Base-by-base conservation (phyloP, 2,888 invertebrate species). In the Argyresthia albistria region DNA sequence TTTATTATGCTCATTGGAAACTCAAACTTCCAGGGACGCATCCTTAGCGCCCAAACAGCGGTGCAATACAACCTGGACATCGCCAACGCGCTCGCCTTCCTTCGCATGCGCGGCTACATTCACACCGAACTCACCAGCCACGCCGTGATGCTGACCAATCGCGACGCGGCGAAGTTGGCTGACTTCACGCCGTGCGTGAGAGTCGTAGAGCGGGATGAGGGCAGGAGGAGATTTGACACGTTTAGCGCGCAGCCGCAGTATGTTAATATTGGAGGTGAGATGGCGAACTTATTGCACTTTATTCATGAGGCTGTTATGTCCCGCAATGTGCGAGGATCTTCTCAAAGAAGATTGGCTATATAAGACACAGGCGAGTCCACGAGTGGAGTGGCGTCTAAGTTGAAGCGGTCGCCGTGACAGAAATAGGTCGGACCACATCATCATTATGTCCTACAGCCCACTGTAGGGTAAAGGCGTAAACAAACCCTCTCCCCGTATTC, bases 81-180 rank as follows among this genome's bases (percentile, higher is more conserved):
- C 25, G 76, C 83, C 4, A 80, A 77, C 57, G 89, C 88, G 0
- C 65, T 84, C 11, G 72, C 78, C 1, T 89, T 88, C 67, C 70
- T 89, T 4, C 72, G 78, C 16, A 87, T 86, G 80, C 86, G 82
- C 60, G 83, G 83, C 11, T 83, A 73, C 61, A 59, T 88, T 1
- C 89, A 89, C 69, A 80, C 87, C 0, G 81, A 74, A 35, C 66
- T 89, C 14, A 77, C 69, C 56, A 88, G 88, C 58, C 68, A 71
- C 51, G 65, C 73, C 42, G 60, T 89, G n/a, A 75, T 86, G 70
- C 63, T 89, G 11, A 86, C 83, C 0, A 60, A 63, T 46, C 79
- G 79, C 35, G 82, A 79, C 46, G 65, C 81, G 0, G 88, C 84
- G 1, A 89, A 89, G 65, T 60, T 89, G 1, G 74, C 82, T 0